phyloP scores from a whole-genome alignment of 2,113 vertebrate species.

The Mus pahari region DNA sequence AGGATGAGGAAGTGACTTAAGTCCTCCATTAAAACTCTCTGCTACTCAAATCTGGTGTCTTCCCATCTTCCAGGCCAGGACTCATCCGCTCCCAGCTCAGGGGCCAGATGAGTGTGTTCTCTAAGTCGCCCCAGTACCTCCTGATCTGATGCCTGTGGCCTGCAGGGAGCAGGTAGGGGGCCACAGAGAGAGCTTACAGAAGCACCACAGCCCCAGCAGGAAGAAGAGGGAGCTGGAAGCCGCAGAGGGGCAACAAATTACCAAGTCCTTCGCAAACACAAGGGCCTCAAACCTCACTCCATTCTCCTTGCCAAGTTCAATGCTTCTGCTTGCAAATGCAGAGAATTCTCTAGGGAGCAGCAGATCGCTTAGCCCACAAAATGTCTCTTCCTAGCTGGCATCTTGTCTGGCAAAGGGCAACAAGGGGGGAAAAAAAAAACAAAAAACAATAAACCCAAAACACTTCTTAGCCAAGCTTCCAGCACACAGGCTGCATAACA shows the following conservation, averaged over 20 bases:
- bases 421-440: slow-evolving; percentile 52
- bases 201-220: background rate
- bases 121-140: background rate
- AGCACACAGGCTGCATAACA: slow-evolving; percentile 59
- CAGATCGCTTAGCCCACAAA: slow-evolving; percentile 78
- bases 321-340: slow-evolving; percentile 74
- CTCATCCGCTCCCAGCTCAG: background rate
- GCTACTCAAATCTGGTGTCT: background rate
- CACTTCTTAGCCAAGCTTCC: slow-evolving; percentile 57
- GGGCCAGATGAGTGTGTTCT: background rate
- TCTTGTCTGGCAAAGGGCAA: slow-evolving; percentile 39
- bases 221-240: background rate
- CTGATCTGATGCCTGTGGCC: background rate
- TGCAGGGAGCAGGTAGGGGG: background rate
- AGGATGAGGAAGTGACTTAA: background rate
- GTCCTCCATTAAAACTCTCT: background rate
- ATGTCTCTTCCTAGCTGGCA: slow-evolving; percentile 46
- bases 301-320: slow-evolving; percentile 57
- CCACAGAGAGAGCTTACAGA: background rate
- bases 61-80: background rate
- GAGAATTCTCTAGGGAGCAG: slow-evolving; percentile 75
- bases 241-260: slow-evolving; percentile 19
- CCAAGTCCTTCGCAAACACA: slow-evolving; percentile 50
- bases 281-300: slow-evolving; percentile 20
- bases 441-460: background rate